Evolutionary conservation across 2,113 vertebrate species (phyloP).

Genomic region (human (Homo sapiens)): GRCh38 chr6:20669501-20670000

Average conservation of each 20-base stretch:
- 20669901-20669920: background rate
- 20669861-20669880: background rate
- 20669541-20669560: too few species aligned
- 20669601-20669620: background rate
- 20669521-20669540: background rate
- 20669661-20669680: background rate
- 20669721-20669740: background rate
- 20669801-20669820: background rate
- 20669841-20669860: background rate
- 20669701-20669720: background rate
- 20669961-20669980: background rate
- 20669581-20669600: too few species aligned
- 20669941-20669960: background rate
- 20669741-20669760: background rate
- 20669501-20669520: background rate
- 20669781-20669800: background rate
- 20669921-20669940: background rate
- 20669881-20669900: background rate
- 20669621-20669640: background rate
- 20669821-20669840: background rate
- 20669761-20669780: background rate
- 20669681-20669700: background rate
- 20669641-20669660: background rate
- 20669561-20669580: too few species aligned
- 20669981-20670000: background rate